Evolutionary conservation across 2,888 invertebrate species (phyloP), one percentile per base, ranked within the genome.

Genomic region (Noctua pronuba): DNA sequence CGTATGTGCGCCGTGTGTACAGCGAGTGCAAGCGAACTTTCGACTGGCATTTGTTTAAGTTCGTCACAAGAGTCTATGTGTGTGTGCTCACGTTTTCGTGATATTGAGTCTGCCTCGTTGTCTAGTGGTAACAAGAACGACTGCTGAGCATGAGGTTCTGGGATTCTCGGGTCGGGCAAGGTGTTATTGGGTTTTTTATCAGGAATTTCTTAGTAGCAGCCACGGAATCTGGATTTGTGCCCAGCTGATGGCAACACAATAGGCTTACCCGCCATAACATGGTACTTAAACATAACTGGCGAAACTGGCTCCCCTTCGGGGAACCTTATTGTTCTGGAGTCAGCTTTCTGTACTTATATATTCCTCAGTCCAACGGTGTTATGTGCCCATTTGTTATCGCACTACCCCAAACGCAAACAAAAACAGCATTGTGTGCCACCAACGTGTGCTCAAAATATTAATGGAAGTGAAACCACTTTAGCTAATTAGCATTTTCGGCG

Each of bases 331-430:
- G 3, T 28, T 18, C n/a, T 4, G 8, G 2, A 44, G 72, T 2
- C 2, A 65, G 64, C 21, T 31, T 80, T 79, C 74, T 55, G 73
- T 41, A 28, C 1, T 11, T 16, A 73, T 18, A n/a, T 80, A 80
- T 41, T 73, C 31, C 49, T 18, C 49, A 49, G 10, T 73, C 35
- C 7, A 31, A 46, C 18, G n/a, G 38, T 21, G 21, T 41, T 21
- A 31, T 41, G 55, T 65, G n/a, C 35, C 8, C 73, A 69, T 49
- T 65, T 58, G 69, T 62, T 69, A 72, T 69, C 52, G 66, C n/a
- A 58, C 49, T 68, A 62, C 82, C 60, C 44, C 8, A 28, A 77
- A 58, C 28, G 49, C 78, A 83, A 77, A 83, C 71, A 81, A 76
- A 76, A 71, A 49, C 81, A 52, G n/a, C 68, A 28, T 44, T 55